Evolutionary conservation across 2,888 invertebrate genomes (phyloP).

Genomic region (Halocaridina rubra): DNA sequence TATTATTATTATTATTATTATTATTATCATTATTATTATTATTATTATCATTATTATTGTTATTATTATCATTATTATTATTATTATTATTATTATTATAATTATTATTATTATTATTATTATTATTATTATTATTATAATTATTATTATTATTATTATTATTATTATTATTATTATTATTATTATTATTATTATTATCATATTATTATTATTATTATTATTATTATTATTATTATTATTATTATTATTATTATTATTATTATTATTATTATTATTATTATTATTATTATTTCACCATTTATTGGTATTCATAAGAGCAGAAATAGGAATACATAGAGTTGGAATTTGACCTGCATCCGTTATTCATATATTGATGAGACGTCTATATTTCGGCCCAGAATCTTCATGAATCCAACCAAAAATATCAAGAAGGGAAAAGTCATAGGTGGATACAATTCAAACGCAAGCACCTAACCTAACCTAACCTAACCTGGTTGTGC

Average conservation of each 20-base stretch:
- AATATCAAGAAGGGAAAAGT: too few relatives aligned
- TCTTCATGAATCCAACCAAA: too few relatives aligned
- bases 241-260: background rate
- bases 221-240: background rate
- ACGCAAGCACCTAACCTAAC: too few relatives aligned
- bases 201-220: too few relatives aligned
- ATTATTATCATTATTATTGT: background rate
- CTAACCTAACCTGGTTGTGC: too few relatives aligned
- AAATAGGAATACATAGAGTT: too few relatives aligned
- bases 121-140: background rate
- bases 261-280: background rate
- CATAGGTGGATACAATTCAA: too few relatives aligned
- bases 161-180: background rate
- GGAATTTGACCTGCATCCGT: too few relatives aligned
- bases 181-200: background rate
- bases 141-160: background rate
- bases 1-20: background rate
- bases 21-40: background rate
- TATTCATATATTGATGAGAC: too few relatives aligned
- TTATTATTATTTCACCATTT: too few relatives aligned
- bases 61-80: background rate
- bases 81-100: background rate
- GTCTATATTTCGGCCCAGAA: too few relatives aligned
- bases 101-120: background rate
- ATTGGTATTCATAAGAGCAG: too few relatives aligned